A percentile compares a stretch with the other conserved stretches of the same genome.
Evolutionary conservation across 2,888 invertebrate species (phyloP).

Genomic region (Drosophila anceps): DNA sequence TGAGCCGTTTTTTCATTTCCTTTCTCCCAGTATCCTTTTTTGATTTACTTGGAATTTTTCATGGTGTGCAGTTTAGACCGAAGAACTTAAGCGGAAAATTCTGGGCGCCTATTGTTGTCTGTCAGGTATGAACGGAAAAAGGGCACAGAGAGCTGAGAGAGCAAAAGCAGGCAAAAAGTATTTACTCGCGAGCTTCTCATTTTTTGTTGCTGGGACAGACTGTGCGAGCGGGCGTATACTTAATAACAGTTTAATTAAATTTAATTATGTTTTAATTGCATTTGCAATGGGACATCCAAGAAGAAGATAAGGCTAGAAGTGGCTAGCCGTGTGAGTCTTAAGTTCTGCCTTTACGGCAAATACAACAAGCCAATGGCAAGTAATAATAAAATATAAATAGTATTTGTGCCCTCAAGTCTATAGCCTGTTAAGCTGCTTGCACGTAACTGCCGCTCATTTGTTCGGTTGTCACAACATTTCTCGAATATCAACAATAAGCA

Average conservation of each 20-base stretch:
- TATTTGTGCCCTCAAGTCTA: conserved; percentile 3
- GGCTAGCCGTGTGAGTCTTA: neutral
- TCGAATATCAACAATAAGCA: conserved; percentile 36
- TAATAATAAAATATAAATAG: conserved; percentile 2
- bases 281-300: conserved; percentile 9
- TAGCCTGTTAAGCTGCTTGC: conserved; percentile 44
- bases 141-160: neutral
- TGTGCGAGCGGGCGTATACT: conserved; percentile 55
- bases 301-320: neutral
- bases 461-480: conserved; percentile 58
- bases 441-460: conserved; percentile 39
- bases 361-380: conserved; percentile 4
- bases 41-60: conserved; percentile 52
- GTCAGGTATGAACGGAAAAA: neutral
- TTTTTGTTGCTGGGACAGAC: conserved; percentile 7
- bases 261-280: conserved; percentile 71
- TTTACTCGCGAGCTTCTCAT: conserved; percentile 11
- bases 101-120: conserved; percentile 46
- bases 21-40: conserved; percentile 19
- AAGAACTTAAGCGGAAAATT: conserved; percentile 59
- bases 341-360: neutral
- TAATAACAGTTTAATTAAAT: conserved; percentile 69
- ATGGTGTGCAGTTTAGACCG: conserved; percentile 43
- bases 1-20: conserved; percentile 44
- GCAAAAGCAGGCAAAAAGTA: conserved; percentile 3